Base-by-base conservation (phyloP, 2,797 vertebrate species). In the Acrossocheilus fasciatus region DNA sequence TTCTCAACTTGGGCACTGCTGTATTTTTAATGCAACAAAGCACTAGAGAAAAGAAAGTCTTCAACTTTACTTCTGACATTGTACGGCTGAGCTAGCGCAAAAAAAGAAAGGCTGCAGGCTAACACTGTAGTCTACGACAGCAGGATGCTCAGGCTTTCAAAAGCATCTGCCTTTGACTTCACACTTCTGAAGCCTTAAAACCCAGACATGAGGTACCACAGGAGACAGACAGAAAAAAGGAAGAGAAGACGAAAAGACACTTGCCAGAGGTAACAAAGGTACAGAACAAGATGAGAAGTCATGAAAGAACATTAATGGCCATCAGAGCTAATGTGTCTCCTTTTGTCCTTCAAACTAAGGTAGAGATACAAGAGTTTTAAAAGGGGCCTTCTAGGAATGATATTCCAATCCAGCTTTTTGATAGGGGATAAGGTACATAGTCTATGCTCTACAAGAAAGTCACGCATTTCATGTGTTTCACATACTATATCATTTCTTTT, bases 341-440 rank as follows among this genome's bases (percentile, higher is more conserved):
- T 74, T 86, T 90, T 52, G 82, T 88, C 73, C 74, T 88, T 87
- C 50, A 88, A 86, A 59, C 79, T 64, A 89, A 75, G 74, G 54
- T 50, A 73, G 45, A 78, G n/a, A 74, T 72, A 76, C 74, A 36
- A 66, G 41, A 77, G 34, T 90, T 91, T 93, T 92, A 93, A 94
- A 93, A 94, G 91, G 92, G 88, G 87, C 91, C 91, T 93, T 93
- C 91, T 93, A 92, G 91, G 91, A 92, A 90, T 91, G 90, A 94
- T 93, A 79, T 66, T 86, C 81, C 92, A 93, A 95, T 94, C 90
- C 91, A 92, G 91, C 89, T 92, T 92, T 92, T 93, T 77, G 92
- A 92, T 93, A 93, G 91, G 91, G 92, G 82, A 92, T 76, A 34
- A 66, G 89, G 74, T 87, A 87, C 87, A 90, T 86, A 83, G 82